These are phyloP conservation scores for Hydropsyche betteni DNA, from an alignment of 2,888 invertebrate genomes.

Conservation along the genomic window DNA sequence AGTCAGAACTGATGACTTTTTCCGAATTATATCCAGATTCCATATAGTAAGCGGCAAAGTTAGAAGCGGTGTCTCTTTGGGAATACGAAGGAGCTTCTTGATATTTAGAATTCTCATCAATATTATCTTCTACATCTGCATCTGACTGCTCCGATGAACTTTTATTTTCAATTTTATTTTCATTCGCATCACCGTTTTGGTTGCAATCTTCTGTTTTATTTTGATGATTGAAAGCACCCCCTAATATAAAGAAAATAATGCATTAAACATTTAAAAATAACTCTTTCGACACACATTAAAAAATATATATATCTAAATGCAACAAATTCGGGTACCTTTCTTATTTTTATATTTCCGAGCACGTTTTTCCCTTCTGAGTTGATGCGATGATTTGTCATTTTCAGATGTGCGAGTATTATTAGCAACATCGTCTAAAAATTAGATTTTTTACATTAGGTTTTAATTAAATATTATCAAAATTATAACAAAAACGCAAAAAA, in stretches of 20 bases:
- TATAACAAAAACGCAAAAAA: conserved; percentile 1
- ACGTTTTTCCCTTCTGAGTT: conserved; percentile 72
- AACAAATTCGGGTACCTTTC: conserved; percentile 57
- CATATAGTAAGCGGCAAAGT: conserved; percentile 65
- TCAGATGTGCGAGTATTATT: conserved; percentile 59
- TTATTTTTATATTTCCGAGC: conserved; percentile 67
- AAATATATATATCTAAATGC: conserved; percentile 49
- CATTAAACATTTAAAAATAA: neutral
- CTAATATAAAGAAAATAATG: conserved; percentile 40
- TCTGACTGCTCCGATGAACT: conserved; percentile 78
- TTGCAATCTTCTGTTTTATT: conserved; percentile 53
- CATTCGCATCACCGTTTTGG: conserved; percentile 48
- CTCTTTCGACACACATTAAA: neutral
- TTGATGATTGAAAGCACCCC: conserved; percentile 56
- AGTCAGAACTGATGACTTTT: conserved; percentile 61
- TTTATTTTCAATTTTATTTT: conserved; percentile 59
- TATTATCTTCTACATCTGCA: conserved; percentile 83
- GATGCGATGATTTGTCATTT: conserved; percentile 71
- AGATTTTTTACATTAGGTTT: neutral
- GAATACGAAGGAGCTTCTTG: conserved; percentile 59
- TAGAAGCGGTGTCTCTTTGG: conserved; percentile 61
- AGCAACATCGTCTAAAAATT: conserved; percentile 61
- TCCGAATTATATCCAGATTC: conserved; percentile 77
- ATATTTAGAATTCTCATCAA: conserved; percentile 66
- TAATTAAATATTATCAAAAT: conserved; percentile 15